Base-by-base conservation (phyloP, 2,113 vertebrate species). In the Myodes glareolus region DNA sequence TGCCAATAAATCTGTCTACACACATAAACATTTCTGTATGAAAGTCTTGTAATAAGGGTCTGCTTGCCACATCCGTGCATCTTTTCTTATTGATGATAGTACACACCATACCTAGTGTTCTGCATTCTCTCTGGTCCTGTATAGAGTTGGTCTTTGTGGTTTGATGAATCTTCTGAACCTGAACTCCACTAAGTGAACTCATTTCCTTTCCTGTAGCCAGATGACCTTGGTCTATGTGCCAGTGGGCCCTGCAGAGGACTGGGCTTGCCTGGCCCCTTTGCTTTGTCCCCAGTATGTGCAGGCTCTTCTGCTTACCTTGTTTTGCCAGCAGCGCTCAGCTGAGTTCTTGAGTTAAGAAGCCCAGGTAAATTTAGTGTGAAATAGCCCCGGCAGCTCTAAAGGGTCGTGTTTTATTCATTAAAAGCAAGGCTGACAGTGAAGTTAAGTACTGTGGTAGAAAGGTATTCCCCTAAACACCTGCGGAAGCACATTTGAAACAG, bases 371-470 rank as follows among this genome's bases (percentile, higher is more conserved):
- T 95, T 93, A 93, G 95, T 97, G 94, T 94, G 95, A 97, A 98
- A 94, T 87, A 95, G 80, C 75, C 55, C 95, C 89, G 97, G 92
- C 94, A 94, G 95, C 77, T 95, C 42, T 31, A 93, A 95, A 97
- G 92, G 90, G 42, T 86, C 88, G 92, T 97, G 95, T 98, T 98
- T 97, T 95, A 97, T 97, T 98, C 96, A 98, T 97, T 95, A 98
- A 97, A 98, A 91, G 93, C 95, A 80, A 39, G 72, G 36, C 96
- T 94, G 65, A 95, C 88, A 72, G 90, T 65, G 92, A 97, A 95
- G 93, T 75, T 97, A 97, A 98, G 78, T 78, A 82, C 75, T 5
- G 1, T 89, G 81, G 67, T 89, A 76, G 67, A 55, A 82, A 88
- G 27, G 45, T n/a, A 93, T 61, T 94, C 88, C 97, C 70, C 67